A percentile compares a stretch with the other conserved stretches of the same genome.
Evolutionary conservation across 2,888 invertebrate genomes (phyloP).

Genomic region (Acanthosepion lycidas): DNA sequence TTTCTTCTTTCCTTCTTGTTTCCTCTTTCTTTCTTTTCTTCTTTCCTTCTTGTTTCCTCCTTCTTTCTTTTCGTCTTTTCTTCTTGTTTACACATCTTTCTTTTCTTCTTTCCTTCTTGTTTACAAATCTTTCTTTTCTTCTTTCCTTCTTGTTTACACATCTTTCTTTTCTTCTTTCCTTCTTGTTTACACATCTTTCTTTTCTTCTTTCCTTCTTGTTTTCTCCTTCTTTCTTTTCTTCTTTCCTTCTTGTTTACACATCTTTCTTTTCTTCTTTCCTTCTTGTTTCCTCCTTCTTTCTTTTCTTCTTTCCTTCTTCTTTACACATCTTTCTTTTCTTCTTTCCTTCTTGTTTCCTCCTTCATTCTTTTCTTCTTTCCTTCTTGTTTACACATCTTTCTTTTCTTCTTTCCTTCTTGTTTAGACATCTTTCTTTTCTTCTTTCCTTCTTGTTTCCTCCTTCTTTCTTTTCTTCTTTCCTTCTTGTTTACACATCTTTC

Average conservation of each 20-base stretch:
- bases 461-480: not conserved
- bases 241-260: not conserved
- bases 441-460: no score
- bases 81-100: not conserved
- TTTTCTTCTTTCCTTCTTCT: not conserved
- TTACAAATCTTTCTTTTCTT: no score
- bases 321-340: no score
- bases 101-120: not conserved
- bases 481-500: no score
- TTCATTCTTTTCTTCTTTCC: not conserved
- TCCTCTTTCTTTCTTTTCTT: not conserved
- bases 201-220: not conserved
- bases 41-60: no score
- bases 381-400: no score
- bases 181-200: no score
- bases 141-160: not conserved
- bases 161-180: not conserved
- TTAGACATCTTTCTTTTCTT: no score
- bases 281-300: not conserved
- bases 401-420: not conserved
- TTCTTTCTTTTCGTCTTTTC: not conserved
- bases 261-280: not conserved
- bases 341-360: no score
- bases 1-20: not conserved
- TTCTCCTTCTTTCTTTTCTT: not conserved